Percentiles rank a stretch among this genome's conserved stretches.
Evolutionary conservation across 2,888 invertebrate species (phyloP).

Genomic region (Rhagonycha fulva): DNA sequence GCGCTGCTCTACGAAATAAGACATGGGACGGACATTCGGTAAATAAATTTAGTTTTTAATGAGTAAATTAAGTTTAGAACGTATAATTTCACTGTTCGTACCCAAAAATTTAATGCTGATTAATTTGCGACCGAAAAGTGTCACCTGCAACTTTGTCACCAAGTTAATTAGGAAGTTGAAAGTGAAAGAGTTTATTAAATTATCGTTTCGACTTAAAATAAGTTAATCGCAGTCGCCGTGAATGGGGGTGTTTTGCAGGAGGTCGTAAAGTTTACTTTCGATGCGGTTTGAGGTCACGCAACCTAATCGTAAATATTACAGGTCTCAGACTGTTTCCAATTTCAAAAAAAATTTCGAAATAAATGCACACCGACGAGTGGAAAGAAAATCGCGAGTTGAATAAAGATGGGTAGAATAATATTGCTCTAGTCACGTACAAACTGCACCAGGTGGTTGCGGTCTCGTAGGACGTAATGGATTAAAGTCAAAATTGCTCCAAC

Average conservation of each 20-base stretch:
- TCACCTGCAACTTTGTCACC: background rate
- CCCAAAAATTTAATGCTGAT: background rate
- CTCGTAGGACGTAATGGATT: slow-evolving; percentile 16
- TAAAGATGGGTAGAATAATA: background rate
- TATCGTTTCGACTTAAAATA: slow-evolving; percentile 5
- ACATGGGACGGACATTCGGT: background rate
- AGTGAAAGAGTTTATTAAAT: background rate
- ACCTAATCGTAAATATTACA: slow-evolving; percentile 11
- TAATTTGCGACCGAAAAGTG: background rate
- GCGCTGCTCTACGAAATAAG: background rate
- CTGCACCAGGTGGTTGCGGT: slow-evolving; percentile 16
- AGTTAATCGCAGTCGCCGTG: slow-evolving; percentile 2
- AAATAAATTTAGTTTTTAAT: background rate
- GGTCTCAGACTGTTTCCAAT: background rate
- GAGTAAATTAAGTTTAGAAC: background rate
- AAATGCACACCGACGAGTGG: background rate
- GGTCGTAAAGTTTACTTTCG: slow-evolving; percentile 6
- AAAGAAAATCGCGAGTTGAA: background rate
- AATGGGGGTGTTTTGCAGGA: background rate
- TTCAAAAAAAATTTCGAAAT: slow-evolving; percentile 2
- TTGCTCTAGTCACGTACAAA: slow-evolving; percentile 10
- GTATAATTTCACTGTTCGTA: background rate
- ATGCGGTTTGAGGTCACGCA: slow-evolving; percentile 7
- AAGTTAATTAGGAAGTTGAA: slow-evolving; percentile 1
- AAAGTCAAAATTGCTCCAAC: slow-evolving; percentile 12